Evolutionary conservation across 2,888 invertebrate species (phyloP), one percentile per base, ranked within the genome.

Genomic region (Zygaena filipendulae): DNA sequence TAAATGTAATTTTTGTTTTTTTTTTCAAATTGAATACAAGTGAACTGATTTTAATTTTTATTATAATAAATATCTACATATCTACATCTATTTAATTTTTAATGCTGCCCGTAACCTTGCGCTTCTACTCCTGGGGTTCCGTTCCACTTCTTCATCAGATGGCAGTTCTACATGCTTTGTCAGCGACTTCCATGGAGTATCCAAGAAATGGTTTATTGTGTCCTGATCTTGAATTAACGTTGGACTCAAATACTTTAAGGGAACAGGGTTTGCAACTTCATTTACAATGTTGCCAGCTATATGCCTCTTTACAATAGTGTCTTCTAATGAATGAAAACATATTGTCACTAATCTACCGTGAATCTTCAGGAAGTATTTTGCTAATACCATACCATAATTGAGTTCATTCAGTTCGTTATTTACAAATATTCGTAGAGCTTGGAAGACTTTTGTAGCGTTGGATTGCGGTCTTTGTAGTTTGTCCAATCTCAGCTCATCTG

Each of bases 331-430:
- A 68, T 97, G 96, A 62, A 97, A 97, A 8, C 93, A 87, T 21
- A 97, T 84, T 0, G 91, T 87, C 1, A 92, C 87, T 34, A 97
- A 59, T 34, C 87, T 81, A 0, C 97, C 97, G 19, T 87, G 85
- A 0, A 86, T 64, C 69, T 91, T 92, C 11, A 97, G 80, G 51
- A 86, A 91, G 52, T 82, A 83, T 37, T 87, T 84, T 0, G 95
- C 90, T 29, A 95, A 49, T 12, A 91, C 59, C 64, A 97, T 84
- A 0, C 87, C 96, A 59, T 91, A 92, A 72, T 96, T 92, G 2
- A 97, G 84, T 80, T 97, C 96, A 60, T 97, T 97, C 1, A 97
- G 70, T 74, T 97, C 97, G 61, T 97, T 92, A 58, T 97, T 97
- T 0, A 97, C 92, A 67, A 97, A 96, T 49, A 97, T 97, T 35